phyloP scores from a whole-genome alignment of 2,888 invertebrate genomes.

The Ophion costatus region DNA sequence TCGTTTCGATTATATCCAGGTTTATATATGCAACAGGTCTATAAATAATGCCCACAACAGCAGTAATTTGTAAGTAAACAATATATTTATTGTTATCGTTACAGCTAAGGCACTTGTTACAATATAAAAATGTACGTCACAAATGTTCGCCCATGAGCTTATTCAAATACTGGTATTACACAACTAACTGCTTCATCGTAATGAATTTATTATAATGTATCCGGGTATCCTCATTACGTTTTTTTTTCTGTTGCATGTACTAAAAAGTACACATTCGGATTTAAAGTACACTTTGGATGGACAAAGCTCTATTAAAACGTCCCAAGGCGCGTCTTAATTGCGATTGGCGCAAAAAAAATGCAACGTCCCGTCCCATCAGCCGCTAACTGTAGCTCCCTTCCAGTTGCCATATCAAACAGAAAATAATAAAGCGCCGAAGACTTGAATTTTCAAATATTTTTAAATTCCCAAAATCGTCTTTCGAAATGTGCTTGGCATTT shows the following conservation, averaged over 20 bases:
- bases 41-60: neutral
- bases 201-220: slow-evolving; percentile 54
- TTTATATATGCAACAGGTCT: too few relatives aligned
- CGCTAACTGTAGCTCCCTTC: neutral
- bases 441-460: neutral
- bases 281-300: slow-evolving; percentile 8
- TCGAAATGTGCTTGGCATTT: neutral
- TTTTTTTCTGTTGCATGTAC: slow-evolving; percentile 10
- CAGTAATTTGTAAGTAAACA: slow-evolving; percentile 80
- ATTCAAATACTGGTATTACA: slow-evolving; percentile 83
- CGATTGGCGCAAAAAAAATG: neutral
- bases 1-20: too few relatives aligned
- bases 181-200: slow-evolving; percentile 78
- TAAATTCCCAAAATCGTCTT: too few relatives aligned
- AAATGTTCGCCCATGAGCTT: slow-evolving; percentile 82
- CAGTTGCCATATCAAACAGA: neutral
- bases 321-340: neutral
- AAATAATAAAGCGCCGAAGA: neutral
- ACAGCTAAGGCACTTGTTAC: slow-evolving; percentile 83
- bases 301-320: neutral
- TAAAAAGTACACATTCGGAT: slow-evolving; percentile 26
- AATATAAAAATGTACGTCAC: slow-evolving; percentile 82
- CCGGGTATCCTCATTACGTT: slow-evolving; percentile 22
- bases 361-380: neutral
- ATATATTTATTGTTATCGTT: slow-evolving; percentile 82